Evolutionary conservation across 2,888 invertebrate species (phyloP), one percentile per base, ranked within the genome.

Genomic region (Chorisops tibialis): DNA sequence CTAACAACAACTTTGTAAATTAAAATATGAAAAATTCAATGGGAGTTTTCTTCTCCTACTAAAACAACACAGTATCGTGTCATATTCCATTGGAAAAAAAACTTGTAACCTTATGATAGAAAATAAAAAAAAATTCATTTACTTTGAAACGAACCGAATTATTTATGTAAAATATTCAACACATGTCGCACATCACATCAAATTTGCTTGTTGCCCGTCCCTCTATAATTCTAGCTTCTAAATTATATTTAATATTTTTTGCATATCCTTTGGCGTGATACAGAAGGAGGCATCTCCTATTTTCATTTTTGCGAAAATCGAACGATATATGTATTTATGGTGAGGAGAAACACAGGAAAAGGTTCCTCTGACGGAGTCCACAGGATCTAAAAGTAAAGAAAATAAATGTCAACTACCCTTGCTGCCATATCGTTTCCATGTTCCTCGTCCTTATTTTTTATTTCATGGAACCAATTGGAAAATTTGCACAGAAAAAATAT

Each of bases 231-330:
- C 48, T 38, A 21, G 35, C 47, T 37, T 16, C 39, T 39, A 59
- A 49, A 59, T 59, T 59, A 59, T 59, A 59, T 59, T 59, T 59
- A 59, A 59, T 59, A 59, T 59, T 59, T n/a, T 59, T 59, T 59
- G 49, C 59, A 50, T 59, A 50, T 59, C 39, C n/a, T n/a, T n/a
- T n/a, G n/a, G n/a, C n/a, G n/a, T n/a, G n/a, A n/a, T n/a, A n/a
- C n/a, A n/a, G n/a, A n/a, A n/a, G n/a, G n/a, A n/a, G n/a, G n/a
- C n/a, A n/a, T n/a, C n/a, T n/a, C n/a, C n/a, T n/a, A n/a, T 47
- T 47, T 19, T 47, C 12, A 7, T 18, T 18, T 45, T 16, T 45
- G 3, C 14, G 11, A 1, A 19, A 19, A 47, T 7, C 1, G 3
- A 12, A 1, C 19, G 9, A 4, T 9, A 47, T n/a, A 16, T 30